Conservation (phyloP, 2,113 vertebrate genomes). For the Steatornis caripensis region DNA sequence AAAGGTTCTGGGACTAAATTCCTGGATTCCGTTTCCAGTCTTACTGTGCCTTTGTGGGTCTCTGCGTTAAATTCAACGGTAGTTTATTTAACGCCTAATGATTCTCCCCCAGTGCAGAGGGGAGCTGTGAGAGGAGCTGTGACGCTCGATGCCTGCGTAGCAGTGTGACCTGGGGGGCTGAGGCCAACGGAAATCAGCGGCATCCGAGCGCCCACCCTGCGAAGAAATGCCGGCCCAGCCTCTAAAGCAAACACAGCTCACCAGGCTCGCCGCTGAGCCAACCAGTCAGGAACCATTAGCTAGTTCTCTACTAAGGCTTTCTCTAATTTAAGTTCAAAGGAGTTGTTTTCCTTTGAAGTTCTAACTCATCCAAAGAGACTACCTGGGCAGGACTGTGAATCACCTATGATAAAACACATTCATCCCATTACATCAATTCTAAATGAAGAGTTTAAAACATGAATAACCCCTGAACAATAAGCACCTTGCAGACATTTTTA, state of each 20-base stretch:
- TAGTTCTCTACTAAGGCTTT: not conserved
- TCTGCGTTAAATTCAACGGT: not conserved
- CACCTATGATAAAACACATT: rapidly evolving
- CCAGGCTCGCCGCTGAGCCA: not conserved
- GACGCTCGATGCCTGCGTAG: too few species aligned
- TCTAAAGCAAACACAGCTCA: not conserved
- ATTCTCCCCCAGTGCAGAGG: not conserved
- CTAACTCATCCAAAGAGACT: not conserved
- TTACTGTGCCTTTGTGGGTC: too few species aligned
- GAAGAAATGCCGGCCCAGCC: not conserved
- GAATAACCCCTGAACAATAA: not conserved
- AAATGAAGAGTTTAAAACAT: not conserved
- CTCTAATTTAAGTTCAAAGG: not conserved
- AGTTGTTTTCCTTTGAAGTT: not conserved
- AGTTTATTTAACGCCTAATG: not conserved
- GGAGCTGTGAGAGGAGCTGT: too few species aligned
- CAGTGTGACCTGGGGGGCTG: too few species aligned
- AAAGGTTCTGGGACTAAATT: not conserved
- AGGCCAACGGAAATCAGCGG: rapidly evolving
- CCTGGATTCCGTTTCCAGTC: not conserved
- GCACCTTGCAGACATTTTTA: not conserved
- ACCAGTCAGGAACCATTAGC: not conserved
- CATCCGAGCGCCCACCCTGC: not conserved
- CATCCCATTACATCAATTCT: not conserved
- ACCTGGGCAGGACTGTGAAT: not conserved